A percentile compares a stretch with the other conserved stretches of the same genome.
phyloP scores from a whole-genome alignment of 2,113 vertebrate species.

The Brachyhypopomus gauderio region DNA sequence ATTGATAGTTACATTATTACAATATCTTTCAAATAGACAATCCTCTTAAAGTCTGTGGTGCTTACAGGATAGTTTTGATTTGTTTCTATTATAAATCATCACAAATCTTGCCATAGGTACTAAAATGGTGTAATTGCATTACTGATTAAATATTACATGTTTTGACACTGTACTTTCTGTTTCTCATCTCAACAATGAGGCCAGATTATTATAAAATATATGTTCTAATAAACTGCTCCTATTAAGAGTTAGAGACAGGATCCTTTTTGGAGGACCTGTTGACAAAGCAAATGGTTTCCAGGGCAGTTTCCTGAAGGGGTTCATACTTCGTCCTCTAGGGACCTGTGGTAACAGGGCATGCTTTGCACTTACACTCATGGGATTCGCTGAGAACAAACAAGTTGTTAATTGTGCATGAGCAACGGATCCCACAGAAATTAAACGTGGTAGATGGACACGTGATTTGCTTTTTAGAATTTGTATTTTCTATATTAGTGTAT shows the following conservation, averaged over 20 bases:
- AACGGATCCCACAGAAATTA: constrained; percentile 14
- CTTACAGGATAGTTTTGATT: not conserved
- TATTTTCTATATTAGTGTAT: not conserved
- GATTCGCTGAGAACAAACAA: constrained; percentile 71
- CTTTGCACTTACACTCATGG: constrained; percentile 46
- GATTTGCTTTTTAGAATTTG: not conserved
- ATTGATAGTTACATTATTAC: too few relatives aligned
- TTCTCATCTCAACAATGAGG: too few relatives aligned
- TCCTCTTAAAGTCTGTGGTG: not conserved
- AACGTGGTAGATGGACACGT: constrained; percentile 8
- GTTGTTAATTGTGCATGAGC: constrained; percentile 70
- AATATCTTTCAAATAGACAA: too few relatives aligned
- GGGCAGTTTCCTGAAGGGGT: constrained; percentile 62
- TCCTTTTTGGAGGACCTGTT: constrained; percentile 32
- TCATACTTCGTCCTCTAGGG: constrained; percentile 52
- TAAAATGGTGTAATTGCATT: not conserved
- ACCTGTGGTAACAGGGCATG: constrained; percentile 68
- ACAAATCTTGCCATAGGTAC: not conserved
- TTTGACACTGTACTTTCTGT: too few relatives aligned
- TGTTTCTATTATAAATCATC: not conserved
- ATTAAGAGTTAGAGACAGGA: not conserved
- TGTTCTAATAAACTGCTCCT: too few relatives aligned
- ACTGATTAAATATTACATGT: not conserved
- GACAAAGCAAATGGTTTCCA: constrained; percentile 64
- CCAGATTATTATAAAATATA: too few relatives aligned